These are phyloP conservation scores for Phoxinus dragarum DNA, from an alignment of 2,797 vertebrate genomes.

Conservation along the genomic window DNA sequence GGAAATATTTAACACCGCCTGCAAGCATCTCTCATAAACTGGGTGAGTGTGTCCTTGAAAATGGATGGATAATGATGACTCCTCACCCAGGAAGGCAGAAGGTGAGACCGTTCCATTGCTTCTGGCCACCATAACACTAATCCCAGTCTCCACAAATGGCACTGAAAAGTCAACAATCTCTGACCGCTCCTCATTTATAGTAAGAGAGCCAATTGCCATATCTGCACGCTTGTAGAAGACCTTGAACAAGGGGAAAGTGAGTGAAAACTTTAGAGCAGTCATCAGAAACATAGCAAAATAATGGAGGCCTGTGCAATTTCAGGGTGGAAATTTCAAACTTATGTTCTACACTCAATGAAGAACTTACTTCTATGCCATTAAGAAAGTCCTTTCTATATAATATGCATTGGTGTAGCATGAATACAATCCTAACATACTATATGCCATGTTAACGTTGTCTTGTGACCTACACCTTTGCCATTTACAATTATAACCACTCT, in stretches of 20 bases:
- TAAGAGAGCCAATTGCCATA: conserved; percentile 98
- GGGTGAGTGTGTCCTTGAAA: conserved; percentile 1
- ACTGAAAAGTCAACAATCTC: conserved; percentile 98
- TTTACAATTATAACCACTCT: not conserved
- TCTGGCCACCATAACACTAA: conserved; percentile 97
- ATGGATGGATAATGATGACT: conserved; percentile 26
- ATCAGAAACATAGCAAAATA: not conserved
- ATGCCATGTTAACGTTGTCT: too few relatives aligned
- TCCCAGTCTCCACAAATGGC: conserved; percentile 97
- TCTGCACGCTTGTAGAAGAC: conserved; percentile 95
- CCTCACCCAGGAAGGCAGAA: conserved; percentile 94
- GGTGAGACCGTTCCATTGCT: conserved; percentile 98
- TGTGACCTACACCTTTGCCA: not conserved
- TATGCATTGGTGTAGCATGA: not conserved
- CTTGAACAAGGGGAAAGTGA: conserved; percentile 69
- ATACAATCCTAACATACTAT: not conserved
- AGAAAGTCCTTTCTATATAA: not conserved
- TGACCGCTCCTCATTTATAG: conserved; percentile 97
- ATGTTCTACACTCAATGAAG: not conserved
- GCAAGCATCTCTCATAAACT: conserved; percentile 7
- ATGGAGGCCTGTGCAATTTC: not conserved
- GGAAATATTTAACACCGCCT: conserved; percentile 38
- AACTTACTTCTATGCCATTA: not conserved
- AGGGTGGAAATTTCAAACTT: not conserved
- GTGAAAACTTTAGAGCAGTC: not conserved